Conservation (phyloP, 2,113 vertebrate species). For the Phocoena sinus region DNA sequence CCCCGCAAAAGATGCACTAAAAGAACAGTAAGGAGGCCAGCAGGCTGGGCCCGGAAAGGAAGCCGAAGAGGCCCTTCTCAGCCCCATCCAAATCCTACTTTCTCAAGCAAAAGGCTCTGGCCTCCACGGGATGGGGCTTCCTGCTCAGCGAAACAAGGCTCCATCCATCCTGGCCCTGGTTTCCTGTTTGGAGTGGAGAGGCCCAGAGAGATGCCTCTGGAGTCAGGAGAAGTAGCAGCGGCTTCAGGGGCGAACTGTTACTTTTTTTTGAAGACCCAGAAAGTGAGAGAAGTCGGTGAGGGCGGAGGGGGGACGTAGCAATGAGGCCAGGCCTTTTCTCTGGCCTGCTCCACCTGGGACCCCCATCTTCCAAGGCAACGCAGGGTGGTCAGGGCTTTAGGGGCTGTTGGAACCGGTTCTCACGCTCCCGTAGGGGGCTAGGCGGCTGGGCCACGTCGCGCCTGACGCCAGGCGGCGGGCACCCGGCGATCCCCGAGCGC, state of each 20-base stretch:
- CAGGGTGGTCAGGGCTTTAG: slow-evolving; percentile 47
- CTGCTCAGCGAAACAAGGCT: neutral
- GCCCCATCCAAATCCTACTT: neutral
- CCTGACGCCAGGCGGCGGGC: slow-evolving; percentile 62
- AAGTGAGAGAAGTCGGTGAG: neutral
- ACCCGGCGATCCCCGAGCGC: slow-evolving; percentile 21
- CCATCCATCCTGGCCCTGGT: neutral
- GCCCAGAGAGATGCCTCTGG: neutral
- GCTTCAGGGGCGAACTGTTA: neutral
- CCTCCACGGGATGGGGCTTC: neutral
- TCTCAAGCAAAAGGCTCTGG: neutral
- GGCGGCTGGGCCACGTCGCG: neutral
- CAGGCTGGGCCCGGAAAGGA: neutral
- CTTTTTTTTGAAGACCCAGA: neutral
- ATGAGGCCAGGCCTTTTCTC: slow-evolving; percentile 58
- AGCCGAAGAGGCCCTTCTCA: neutral
- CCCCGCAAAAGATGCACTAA: too few species aligned
- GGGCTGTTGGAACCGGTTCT: neutral
- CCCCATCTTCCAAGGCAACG: slow-evolving; percentile 35
- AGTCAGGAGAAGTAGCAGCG: neutral
- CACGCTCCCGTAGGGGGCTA: slow-evolving; percentile 36
- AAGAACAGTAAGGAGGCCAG: neutral
- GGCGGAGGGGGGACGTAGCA: accelerated
- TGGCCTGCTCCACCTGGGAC: slow-evolving; percentile 31
- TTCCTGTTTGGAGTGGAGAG: neutral